Evolutionary conservation across 2,888 invertebrate genomes (phyloP).

Genomic region (Busseola fusca): DNA sequence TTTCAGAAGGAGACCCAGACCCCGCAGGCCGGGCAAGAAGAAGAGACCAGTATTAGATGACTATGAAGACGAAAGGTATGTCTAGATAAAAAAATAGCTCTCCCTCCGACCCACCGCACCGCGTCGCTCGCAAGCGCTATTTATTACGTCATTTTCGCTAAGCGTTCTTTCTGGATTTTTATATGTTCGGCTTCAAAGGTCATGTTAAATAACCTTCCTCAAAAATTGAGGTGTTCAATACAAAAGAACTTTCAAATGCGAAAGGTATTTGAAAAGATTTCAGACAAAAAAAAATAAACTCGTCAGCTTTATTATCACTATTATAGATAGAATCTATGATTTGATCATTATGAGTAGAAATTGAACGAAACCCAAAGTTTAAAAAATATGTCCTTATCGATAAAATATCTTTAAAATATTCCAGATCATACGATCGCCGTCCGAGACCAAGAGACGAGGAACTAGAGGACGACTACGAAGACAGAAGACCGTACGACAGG

Average conservation of each 20-base stretch:
- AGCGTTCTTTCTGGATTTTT: background rate
- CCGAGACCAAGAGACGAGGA: constrained; percentile 83
- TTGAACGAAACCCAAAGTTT: background rate
- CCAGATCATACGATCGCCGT: constrained; percentile 84
- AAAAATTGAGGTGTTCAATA: background rate
- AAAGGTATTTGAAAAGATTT: no score
- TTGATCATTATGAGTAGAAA: background rate
- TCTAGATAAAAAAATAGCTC: background rate
- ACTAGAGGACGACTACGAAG: constrained; percentile 78
- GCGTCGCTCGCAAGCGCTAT: no score
- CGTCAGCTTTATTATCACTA: background rate
- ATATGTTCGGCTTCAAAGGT: background rate
- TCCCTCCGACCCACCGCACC: background rate
- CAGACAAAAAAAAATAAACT: background rate
- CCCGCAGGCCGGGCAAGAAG: constrained; percentile 82
- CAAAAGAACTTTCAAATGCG: background rate
- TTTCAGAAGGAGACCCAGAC: constrained; percentile 86
- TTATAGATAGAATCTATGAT: no score
- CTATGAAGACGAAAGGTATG: constrained; percentile 89
- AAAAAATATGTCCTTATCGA: background rate
- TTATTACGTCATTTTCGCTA: background rate
- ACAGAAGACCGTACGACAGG: constrained; percentile 80
- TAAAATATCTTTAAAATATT: constrained; percentile 49
- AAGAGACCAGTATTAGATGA: constrained; percentile 91
- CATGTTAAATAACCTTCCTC: background rate